Evolutionary conservation across 2,888 invertebrate genomes (phyloP).

Genomic region (Pristionchus arcanus): DNA sequence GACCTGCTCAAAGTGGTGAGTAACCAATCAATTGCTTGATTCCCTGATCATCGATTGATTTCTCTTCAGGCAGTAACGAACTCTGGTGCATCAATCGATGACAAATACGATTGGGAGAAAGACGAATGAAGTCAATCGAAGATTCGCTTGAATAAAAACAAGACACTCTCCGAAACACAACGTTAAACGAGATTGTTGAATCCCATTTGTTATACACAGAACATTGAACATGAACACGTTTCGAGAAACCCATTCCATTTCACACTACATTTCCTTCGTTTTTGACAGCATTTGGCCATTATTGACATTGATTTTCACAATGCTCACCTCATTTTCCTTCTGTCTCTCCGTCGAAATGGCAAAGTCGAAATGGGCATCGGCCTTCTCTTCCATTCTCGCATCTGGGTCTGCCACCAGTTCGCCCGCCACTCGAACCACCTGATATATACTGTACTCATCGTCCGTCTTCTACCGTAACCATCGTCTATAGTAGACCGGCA

Average conservation of each 20-base stretch:
- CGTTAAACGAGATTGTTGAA: too few relatives aligned
- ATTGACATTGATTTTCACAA: too few relatives aligned
- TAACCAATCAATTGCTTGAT: background rate
- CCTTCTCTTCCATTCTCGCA: slow-evolving; percentile 60
- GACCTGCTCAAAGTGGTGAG: slow-evolving; percentile 47
- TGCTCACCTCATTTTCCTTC: background rate
- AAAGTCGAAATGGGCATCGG: slow-evolving; percentile 64
- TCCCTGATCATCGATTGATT: background rate
- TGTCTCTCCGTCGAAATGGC: slow-evolving; percentile 51
- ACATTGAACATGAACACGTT: too few relatives aligned
- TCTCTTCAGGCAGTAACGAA: slow-evolving; percentile 58
- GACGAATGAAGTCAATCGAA: background rate
- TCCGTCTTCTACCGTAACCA: background rate
- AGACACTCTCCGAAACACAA: too few relatives aligned
- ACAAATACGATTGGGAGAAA: slow-evolving; percentile 71
- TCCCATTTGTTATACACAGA: too few relatives aligned
- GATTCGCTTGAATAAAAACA: slow-evolving; percentile 19
- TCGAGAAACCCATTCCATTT: too few relatives aligned
- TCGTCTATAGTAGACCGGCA: background rate
- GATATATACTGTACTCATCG: background rate
- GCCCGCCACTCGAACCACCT: slow-evolving; percentile 64
- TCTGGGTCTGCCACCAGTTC: slow-evolving; percentile 66
- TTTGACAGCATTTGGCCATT: too few relatives aligned
- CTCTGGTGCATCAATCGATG: slow-evolving; percentile 61
- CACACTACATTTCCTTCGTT: too few relatives aligned